Evolutionary conservation across 2,888 invertebrate species (phyloP), one percentile per base, ranked within the genome.

Genomic region (Apeira syringaria): DNA sequence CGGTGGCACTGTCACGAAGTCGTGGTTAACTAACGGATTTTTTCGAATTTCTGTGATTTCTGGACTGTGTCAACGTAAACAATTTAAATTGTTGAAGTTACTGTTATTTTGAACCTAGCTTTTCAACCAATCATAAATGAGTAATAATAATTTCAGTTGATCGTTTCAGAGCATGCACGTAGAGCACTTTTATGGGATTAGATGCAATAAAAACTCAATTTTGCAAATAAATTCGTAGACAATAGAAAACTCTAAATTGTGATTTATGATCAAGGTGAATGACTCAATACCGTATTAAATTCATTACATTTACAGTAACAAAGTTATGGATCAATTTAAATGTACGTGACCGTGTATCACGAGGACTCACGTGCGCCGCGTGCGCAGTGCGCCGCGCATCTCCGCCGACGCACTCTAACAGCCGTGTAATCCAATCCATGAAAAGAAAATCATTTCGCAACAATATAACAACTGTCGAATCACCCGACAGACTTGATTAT

Each of bases 341-440:
- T 46, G 46, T 51, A 56, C 56, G 59, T 66, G 60, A 68, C 59
- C 56, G 60, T 60, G 60, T 43, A 42, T 42, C 51, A 52, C 40
- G 51, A 35, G 42, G 31, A 30, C 22, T 65, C 64, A 67, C 65
- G 26, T 40, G 46, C 46, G 61, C 61, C 50, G n/a, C n/a, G n/a
- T n/a, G n/a, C n/a, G n/a, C n/a, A n/a, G n/a, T n/a, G n/a, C n/a
- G n/a, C n/a, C 45, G 56, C 62, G 61, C 60, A 64, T 63, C 64
- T 59, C 57, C 53, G 41, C 64, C 68, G 54, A 74, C 74, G 70
- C 69, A 61, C 62, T 68, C 66, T 76, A 76, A 77, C 74, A 72
- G 61, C 69, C 78, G 64, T 76, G 76, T 78, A 79, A 79, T 79
- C 77, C 69, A 70, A 79, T 73, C 69, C 59, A 42, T 9, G 36